Percentiles rank a stretch among this genome's conserved stretches.
Conservation (phyloP, 2,113 vertebrate genomes). For the Hippopotamus amphibius region DNA sequence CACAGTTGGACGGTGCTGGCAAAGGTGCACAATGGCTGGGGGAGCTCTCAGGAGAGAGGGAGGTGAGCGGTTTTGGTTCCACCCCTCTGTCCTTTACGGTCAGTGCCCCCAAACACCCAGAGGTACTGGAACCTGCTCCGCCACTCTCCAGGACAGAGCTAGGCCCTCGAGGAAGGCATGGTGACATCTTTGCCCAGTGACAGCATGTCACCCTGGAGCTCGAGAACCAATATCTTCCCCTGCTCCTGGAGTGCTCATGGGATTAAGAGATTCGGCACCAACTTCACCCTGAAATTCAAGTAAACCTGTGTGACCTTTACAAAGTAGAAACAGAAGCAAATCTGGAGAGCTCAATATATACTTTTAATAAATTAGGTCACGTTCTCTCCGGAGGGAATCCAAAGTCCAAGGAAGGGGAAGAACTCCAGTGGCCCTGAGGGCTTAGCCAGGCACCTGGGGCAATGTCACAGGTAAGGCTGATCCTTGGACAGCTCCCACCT, state of each 20-base stretch:
- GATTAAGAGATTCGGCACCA: neutral
- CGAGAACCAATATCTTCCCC: neutral
- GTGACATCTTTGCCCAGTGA: neutral
- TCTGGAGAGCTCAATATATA: neutral
- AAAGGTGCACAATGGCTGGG: neutral
- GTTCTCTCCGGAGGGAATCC: accelerated
- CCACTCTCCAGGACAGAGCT: neutral
- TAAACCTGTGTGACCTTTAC: neutral
- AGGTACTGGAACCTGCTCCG: neutral
- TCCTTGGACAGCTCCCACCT: slow-evolving; percentile 91
- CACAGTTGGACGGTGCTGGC: neutral
- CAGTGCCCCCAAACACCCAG: neutral
- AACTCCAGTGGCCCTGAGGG: neutral
- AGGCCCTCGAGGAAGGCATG: neutral
- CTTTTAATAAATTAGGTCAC: slow-evolving; percentile 54
- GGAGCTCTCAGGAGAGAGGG: neutral
- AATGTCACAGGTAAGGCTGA: slow-evolving; percentile 92
- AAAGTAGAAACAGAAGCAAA: neutral
- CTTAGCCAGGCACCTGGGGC: accelerated
- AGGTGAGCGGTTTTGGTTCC: neutral
- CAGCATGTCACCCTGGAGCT: neutral
- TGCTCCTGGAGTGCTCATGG: accelerated
- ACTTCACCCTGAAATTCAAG: neutral
- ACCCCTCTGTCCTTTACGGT: neutral
- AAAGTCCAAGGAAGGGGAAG: neutral